These are phyloP conservation scores for Chondrosia reniformis DNA, from an alignment of 37 sponge, comb jelly and placozoan genomes.

Conservation along the genomic window DNA sequence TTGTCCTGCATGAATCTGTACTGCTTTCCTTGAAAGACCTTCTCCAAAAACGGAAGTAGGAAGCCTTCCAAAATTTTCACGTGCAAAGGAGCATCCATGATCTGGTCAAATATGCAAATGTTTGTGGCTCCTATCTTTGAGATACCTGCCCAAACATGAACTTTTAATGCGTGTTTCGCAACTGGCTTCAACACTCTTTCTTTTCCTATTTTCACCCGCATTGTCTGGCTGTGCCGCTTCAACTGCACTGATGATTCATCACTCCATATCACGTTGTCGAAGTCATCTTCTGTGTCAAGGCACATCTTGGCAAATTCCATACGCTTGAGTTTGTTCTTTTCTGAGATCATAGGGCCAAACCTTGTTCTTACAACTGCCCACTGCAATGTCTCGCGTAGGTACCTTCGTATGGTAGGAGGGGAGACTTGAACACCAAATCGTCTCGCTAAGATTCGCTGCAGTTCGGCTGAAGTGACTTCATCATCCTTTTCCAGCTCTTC, in stretches of 20 bases:
- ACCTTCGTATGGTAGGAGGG: background rate
- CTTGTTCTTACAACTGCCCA: constrained; percentile 10
- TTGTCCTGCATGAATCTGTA: too few species aligned
- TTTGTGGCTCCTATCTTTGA: too few species aligned
- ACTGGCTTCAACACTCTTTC: too few species aligned
- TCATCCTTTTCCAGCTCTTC: background rate
- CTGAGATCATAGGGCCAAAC: background rate
- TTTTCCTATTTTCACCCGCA: constrained; percentile 5
- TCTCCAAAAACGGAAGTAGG: too few species aligned
- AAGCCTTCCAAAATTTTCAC: too few species aligned
- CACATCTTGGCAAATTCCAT: background rate
- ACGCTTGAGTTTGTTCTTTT: background rate
- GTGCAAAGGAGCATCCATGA: too few species aligned
- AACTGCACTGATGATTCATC: constrained; percentile 10
- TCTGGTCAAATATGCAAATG: too few species aligned
- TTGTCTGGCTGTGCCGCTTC: background rate
- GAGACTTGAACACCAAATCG: constrained; percentile 1
- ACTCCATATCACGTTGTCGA: background rate
- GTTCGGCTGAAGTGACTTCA: background rate
- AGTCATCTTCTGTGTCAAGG: background rate
- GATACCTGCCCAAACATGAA: too few species aligned
- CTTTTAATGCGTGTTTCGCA: too few species aligned
- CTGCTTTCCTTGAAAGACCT: too few species aligned
- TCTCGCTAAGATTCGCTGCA: background rate
- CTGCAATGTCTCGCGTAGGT: constrained; percentile 2